phyloP scores from a whole-genome alignment of 2,797 vertebrate species.

The Simalia tracyae region DNA sequence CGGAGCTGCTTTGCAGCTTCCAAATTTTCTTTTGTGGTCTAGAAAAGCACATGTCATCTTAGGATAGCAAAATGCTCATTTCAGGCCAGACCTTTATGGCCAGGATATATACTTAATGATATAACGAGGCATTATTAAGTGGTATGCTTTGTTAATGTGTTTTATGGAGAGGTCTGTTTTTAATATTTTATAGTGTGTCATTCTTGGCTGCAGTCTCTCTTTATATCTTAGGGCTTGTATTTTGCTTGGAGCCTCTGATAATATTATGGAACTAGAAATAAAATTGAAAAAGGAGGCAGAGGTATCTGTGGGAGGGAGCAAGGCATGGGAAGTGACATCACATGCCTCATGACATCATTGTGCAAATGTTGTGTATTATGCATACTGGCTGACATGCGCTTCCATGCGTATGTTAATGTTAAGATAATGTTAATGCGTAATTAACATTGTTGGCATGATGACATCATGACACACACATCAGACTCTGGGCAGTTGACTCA shows the following conservation, averaged over 20 bases:
- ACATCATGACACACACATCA: not conserved
- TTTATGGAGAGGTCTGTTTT: not conserved
- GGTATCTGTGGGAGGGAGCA: not conserved
- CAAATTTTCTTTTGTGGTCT: not conserved
- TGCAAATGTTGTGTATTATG: not conserved
- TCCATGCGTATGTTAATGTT: too few species aligned
- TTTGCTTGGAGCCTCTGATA: not conserved
- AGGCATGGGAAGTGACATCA: not conserved
- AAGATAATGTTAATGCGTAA: too few species aligned
- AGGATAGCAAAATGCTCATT: not conserved
- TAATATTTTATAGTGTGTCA: conserved; percentile 9
- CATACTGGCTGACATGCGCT: not conserved
- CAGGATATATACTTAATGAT: not conserved
- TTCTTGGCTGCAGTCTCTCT: not conserved
- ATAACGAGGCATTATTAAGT: not conserved
- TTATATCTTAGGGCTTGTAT: not conserved
- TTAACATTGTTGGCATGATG: not conserved
- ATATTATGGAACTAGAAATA: too few species aligned
- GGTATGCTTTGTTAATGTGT: conserved; percentile 15
- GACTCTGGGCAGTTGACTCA: not conserved
- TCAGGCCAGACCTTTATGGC: not conserved
- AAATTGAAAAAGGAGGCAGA: not conserved
- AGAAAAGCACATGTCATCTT: not conserved
- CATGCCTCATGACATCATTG: not conserved
- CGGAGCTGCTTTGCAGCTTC: not conserved